Evolutionary conservation across 2,888 invertebrate genomes (phyloP).

Genomic region (Mythimna ferrago): DNA sequence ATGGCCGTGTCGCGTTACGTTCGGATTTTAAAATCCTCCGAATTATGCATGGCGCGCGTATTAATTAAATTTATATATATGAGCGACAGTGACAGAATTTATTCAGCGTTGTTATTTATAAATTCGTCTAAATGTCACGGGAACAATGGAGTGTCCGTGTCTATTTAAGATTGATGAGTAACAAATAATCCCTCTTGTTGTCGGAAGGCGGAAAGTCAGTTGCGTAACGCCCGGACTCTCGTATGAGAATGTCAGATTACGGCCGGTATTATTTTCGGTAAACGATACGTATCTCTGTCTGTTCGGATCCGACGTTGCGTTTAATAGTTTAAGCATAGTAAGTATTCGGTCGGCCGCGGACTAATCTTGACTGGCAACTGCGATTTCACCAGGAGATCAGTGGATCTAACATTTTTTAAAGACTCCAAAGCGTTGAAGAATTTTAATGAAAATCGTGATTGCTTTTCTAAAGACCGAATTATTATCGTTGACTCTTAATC

Average conservation of each 20-base stretch:
- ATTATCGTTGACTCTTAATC: conserved; percentile 79
- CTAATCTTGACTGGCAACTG: conserved; percentile 84
- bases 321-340: conserved; percentile 84
- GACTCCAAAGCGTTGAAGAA: conserved; percentile 65
- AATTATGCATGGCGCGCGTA: conserved; percentile 74
- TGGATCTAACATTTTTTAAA: conserved; percentile 58
- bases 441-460: conserved; percentile 82
- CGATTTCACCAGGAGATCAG: conserved; percentile 75
- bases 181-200: conserved; percentile 84
- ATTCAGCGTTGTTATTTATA: conserved; percentile 85
- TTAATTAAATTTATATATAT: conserved; percentile 82
- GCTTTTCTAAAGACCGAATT: conserved; percentile 78
- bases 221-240: conserved; percentile 79
- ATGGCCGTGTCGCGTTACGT: conserved; percentile 56
- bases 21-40: conserved; percentile 74
- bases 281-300: conserved; percentile 87
- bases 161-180: conserved; percentile 89
- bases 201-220: conserved; percentile 83
- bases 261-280: conserved; percentile 87
- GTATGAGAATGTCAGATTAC: conserved; percentile 86
- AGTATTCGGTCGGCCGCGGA: conserved; percentile 72
- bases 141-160: conserved; percentile 87
- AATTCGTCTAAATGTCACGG: conserved; percentile 88
- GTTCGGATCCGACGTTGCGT: conserved; percentile 82
- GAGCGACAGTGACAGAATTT: conserved; percentile 76